Conservation (phyloP, 2,797 vertebrate species). For the Syngnathus acus region DNA sequence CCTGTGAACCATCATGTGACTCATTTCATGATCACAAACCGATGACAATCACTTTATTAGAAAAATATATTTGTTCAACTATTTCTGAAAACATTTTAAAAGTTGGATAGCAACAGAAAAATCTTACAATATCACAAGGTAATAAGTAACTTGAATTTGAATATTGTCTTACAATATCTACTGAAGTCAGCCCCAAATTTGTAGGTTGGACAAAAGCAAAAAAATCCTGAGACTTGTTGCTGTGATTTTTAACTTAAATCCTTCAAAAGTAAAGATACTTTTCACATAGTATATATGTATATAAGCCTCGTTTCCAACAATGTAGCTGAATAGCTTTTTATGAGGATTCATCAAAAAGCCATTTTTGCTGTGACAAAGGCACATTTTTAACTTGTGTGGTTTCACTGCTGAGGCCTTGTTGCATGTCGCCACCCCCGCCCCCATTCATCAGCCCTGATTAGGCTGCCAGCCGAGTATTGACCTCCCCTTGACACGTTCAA, state of each 20-base stretch:
- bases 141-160: too few relatives aligned
- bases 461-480: slow-evolving; percentile 51
- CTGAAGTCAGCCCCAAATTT: neutral
- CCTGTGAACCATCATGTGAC: too few relatives aligned
- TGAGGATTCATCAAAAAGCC: neutral
- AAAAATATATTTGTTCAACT: neutral
- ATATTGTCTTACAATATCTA: neutral
- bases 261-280: neutral
- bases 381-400: slow-evolving; percentile 7
- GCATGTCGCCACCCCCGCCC: slow-evolving; percentile 18
- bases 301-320: neutral
- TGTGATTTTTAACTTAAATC: neutral
- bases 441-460: slow-evolving; percentile 55
- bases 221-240: neutral
- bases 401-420: slow-evolving; percentile 15
- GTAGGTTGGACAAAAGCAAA: too few relatives aligned
- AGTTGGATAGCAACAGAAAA: too few relatives aligned
- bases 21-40: too few relatives aligned
- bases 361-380: neutral
- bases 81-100: too few relatives aligned
- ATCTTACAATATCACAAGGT: too few relatives aligned
- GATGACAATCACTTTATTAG: too few relatives aligned
- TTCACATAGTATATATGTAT: neutral
- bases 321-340: neutral
- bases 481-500: slow-evolving; percentile 52